Evolutionary conservation across 37 sponge, comb jelly and placozoan genomes (phyloP), one percentile per base, ranked within the genome.

Genomic region (Agelas oroides): DNA sequence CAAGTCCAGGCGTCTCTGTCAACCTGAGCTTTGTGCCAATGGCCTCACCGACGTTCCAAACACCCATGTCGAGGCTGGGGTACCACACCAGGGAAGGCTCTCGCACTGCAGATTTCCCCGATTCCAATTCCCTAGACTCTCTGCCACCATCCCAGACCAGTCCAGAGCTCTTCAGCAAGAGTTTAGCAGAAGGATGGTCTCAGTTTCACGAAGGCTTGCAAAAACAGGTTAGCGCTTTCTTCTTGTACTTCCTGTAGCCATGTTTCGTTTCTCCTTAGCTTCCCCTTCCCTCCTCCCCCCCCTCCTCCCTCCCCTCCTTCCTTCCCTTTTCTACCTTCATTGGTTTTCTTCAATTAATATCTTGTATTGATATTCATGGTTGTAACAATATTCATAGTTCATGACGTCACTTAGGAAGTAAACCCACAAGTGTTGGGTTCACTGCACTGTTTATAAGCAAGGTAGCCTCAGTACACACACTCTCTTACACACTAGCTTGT

Each of bases 41-140:
- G 31, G 40, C 35, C 52, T 71, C 74, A 21, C 34, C 59, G 0
- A n/a, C 39, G 27, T 30, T 73, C 21, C 46, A 32, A 21, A 40
- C 52, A 20, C 84, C 84, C 24, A 66, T 84, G 76, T 84, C 84
- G 5, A 64, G 76, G 37, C 76, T 84, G 31, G 76, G 65, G 37
- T 66, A 67, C 37, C 56, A 56, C 6, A 56, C 33, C 20, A 34
- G 36, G 33, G 25, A 33, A 1, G 46, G 46, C 25, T 23, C n/a
- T 21, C 54, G 75, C 8, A 2, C 12, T n/a, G 0, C 36, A 21
- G 53, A 41, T 55, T 80, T 70, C 18, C 84, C 84, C 0, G 75
- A 75, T 38, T 33, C 28, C 8, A 20, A 32, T 24, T 13, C n/a
- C 17, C 34, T 65, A 2, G 27, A 40, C 30, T 5, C 53, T 16